phyloP scores from a whole-genome alignment of 2,888 invertebrate species.

The Meghimatium bilineatum region DNA sequence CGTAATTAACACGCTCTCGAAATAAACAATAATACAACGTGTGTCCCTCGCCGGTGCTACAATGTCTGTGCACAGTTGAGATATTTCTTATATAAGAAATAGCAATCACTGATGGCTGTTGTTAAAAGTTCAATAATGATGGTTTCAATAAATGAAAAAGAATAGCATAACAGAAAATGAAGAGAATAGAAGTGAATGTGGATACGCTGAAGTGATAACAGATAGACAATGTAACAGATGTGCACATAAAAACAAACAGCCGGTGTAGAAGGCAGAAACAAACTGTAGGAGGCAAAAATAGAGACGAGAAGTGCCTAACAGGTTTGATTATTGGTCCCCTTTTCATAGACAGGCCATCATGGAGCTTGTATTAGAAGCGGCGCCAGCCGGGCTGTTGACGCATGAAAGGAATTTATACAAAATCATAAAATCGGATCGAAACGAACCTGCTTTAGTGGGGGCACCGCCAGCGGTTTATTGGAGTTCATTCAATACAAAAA shows the following conservation, averaged over 20 bases:
- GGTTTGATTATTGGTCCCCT: background rate
- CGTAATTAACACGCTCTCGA: too few relatives aligned
- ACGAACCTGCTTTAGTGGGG: background rate
- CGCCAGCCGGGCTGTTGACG: conserved; percentile 22
- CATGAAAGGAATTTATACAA: conserved; percentile 11
- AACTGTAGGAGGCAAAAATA: background rate
- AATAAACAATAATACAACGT: too few relatives aligned
- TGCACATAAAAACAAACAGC: background rate
- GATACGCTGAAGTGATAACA: background rate
- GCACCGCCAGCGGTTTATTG: background rate
- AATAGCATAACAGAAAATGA: too few relatives aligned
- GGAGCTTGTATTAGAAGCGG: background rate
- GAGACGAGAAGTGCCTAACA: background rate
- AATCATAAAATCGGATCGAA: conserved; percentile 26
- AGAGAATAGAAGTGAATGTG: background rate
- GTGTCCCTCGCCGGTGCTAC: too few relatives aligned
- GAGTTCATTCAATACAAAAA: background rate
- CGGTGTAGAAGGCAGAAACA: background rate
- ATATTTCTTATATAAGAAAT: too few relatives aligned
- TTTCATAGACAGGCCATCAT: background rate
- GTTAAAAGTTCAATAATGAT: too few relatives aligned
- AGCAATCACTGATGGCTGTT: too few relatives aligned
- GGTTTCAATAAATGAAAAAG: too few relatives aligned
- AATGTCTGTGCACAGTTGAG: too few relatives aligned
- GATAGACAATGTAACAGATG: background rate